Evolutionary conservation across 2,888 invertebrate genomes (phyloP).

Genomic region (Euplagia quadripunctaria): DNA sequence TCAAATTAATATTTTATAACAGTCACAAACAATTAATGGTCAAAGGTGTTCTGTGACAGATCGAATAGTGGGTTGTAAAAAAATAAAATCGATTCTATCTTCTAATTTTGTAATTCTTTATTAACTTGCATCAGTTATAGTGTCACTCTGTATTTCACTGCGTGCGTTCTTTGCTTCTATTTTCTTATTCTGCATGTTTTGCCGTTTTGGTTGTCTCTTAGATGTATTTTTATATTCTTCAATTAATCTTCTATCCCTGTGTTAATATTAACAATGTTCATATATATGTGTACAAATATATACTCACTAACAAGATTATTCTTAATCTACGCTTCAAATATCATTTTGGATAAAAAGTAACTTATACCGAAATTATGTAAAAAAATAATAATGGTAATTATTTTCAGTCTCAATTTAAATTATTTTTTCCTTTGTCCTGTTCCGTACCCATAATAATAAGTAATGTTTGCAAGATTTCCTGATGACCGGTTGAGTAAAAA

Average conservation of each 20-base stretch:
- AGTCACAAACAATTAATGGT: neutral
- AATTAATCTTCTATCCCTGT: constrained; percentile 1
- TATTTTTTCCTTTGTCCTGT: no score
- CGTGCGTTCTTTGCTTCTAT: no score
- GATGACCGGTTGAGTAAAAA: no score
- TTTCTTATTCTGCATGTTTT: neutral
- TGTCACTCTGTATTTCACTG: neutral
- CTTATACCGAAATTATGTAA: no score
- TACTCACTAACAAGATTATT: neutral
- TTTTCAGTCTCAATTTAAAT: no score
- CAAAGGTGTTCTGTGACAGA: neutral
- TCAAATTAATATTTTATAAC: neutral
- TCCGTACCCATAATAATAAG: no score
- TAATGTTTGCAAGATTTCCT: no score
- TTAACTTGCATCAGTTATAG: neutral
- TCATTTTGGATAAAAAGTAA: no score
- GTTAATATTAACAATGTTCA: no score
- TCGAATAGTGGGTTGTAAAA: neutral
- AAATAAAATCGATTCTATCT: neutral
- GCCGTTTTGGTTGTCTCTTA: neutral
- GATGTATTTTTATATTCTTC: neutral
- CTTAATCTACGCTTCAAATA: neutral
- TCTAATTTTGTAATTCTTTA: neutral
- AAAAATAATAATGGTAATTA: no score
- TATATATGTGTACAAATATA: neutral